Percentiles rank a stretch among this genome's conserved stretches.
phyloP scores from a whole-genome alignment of 2,113 vertebrate species.

The Scopus umbretta region DNA sequence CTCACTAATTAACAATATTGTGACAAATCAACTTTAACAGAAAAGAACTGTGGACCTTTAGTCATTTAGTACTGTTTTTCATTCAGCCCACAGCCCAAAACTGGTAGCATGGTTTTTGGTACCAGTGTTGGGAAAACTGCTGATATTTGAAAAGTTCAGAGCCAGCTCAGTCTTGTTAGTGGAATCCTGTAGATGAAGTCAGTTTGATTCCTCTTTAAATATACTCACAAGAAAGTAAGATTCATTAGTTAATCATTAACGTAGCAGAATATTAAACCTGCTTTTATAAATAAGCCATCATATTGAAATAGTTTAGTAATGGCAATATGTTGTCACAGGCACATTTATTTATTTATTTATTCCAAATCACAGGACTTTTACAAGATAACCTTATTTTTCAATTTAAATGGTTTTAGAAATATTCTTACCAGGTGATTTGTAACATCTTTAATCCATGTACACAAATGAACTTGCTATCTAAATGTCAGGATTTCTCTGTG shows the following conservation, averaged over 20 bases:
- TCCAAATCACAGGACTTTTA: background rate
- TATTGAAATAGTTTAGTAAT: conserved; percentile 28
- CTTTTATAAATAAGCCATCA: conserved; percentile 28
- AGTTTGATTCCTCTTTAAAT: conserved; percentile 4
- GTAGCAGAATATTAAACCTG: conserved; percentile 16
- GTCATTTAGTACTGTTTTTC: conserved; percentile 42
- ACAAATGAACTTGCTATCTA: background rate
- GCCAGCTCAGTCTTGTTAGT: background rate
- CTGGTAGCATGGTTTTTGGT: background rate
- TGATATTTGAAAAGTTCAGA: conserved; percentile 35
- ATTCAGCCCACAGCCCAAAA: conserved; percentile 33
- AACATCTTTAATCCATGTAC: background rate
- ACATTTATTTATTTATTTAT: background rate
- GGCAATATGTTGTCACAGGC: background rate
- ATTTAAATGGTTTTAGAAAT: background rate
- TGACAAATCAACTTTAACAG: conserved; percentile 65
- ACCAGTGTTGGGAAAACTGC: background rate
- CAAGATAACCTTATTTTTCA: background rate
- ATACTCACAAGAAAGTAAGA: background rate
- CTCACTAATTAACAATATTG: conserved; percentile 66
- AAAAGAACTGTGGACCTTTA: conserved; percentile 47
- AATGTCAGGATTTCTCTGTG: background rate
- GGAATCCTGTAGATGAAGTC: background rate
- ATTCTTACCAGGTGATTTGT: background rate
- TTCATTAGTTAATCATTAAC: conserved; percentile 24